phyloP scores from a whole-genome alignment of 2,113 vertebrate genomes.

The Lipophrys pholis region DNA sequence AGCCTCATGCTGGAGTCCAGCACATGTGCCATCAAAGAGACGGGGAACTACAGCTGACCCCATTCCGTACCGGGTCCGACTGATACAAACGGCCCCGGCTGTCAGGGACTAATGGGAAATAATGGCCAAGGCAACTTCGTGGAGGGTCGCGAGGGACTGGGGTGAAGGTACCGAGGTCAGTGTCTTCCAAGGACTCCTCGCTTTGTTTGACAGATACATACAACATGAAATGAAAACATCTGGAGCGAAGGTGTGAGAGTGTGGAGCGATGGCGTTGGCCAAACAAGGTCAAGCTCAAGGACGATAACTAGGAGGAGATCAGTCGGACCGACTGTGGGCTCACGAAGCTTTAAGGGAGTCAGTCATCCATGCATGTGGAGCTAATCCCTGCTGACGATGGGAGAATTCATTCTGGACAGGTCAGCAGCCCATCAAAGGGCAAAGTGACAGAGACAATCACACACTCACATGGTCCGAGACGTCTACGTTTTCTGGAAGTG shows the following conservation, averaged over 20 bases:
- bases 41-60: slow-evolving; percentile 18
- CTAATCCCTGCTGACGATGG: not conserved
- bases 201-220: slow-evolving; percentile 22
- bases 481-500: too few species aligned
- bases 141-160: slow-evolving; percentile 15
- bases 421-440: too few species aligned
- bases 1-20: not conserved
- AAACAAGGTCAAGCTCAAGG: slow-evolving; percentile 9
- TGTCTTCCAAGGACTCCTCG: slow-evolving; percentile 13
- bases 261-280: not conserved
- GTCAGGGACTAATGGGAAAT: slow-evolving; percentile 67
- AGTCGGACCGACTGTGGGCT: slow-evolving; percentile 1
- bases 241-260: not conserved
- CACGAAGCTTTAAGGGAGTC: not conserved
- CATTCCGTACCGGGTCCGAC: slow-evolving; percentile 33
- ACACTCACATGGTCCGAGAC: too few species aligned
- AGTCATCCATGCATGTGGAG: not conserved
- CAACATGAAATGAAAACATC: slow-evolving; percentile 26
- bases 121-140: slow-evolving; percentile 45
- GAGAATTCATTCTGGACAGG: too few species aligned
- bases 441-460: too few species aligned
- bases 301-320: not conserved
- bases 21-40: slow-evolving; percentile 12
- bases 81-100: slow-evolving; percentile 35
- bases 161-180: slow-evolving; percentile 55